Base-by-base conservation (phyloP, 1,140 invertebrate species). In the Panulirus ornatus region DNA sequence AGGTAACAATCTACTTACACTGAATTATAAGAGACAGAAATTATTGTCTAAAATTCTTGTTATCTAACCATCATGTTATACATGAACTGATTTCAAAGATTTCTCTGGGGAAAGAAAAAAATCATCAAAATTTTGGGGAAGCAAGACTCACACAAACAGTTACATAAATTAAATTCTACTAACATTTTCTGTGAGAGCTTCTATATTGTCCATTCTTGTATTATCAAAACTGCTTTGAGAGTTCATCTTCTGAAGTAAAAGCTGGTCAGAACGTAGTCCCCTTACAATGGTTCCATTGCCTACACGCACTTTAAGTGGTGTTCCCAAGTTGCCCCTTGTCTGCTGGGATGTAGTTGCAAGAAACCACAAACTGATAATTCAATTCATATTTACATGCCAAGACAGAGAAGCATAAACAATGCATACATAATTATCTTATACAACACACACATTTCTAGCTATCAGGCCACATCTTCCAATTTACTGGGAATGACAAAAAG, bases 291-390 rank as follows among this genome's bases (percentile, higher is more conserved):
- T 83, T 63, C 79, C 79, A 27, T 38, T 83, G 36, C 79, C 79
- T 22, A 83, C 79, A 42, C 79, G 79, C 51, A 83, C 79, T 83
- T 38, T 66, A 0, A 83, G 38, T 30, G 79, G 79, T 58, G 79
- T 63, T 63, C 79, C 79, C 54, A 83, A 54, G n/a, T 83, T 83
- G 19, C 79, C 79, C 14, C 40, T 83, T 30, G 79, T 83, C 79
- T 83, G 79, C 54, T 76, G 75, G 38, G 44, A 78, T 44, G 5
- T 6, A 78, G 42, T 44, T 16, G 66, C 36, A 63, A 83, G 34
- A 58, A 58, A 36, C 19, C 27, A 63, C 6, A 63, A 82, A n/a
- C 1, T 47, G 6, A 54, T 8, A 54, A 51, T 27, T 8, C 2
- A 51, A n/a, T 47, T 8, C 22, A 79, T 14, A 75, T 75, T n/a